Conservation (phyloP, 2,113 vertebrate species). For the Atrichornis clamosus region DNA sequence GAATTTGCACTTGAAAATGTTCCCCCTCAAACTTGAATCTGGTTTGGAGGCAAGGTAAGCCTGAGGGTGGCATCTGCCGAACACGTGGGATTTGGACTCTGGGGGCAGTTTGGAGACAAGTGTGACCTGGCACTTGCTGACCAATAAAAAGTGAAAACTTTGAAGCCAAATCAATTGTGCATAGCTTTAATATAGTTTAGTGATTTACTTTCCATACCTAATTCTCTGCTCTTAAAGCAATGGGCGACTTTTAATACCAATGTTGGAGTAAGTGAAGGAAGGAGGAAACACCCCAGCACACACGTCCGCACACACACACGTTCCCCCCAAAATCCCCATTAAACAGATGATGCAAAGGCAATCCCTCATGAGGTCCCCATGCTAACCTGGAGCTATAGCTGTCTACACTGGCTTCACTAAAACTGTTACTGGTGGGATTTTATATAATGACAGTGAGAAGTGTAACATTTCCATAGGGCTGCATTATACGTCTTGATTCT, state of each 20-base stretch:
- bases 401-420: not conserved
- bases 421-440: not conserved
- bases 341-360: not conserved
- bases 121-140: not conserved
- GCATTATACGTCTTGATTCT: not conserved
- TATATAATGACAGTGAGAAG: not conserved
- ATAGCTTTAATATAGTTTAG: not conserved
- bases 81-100: not conserved
- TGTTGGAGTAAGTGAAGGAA: not conserved
- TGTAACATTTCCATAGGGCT: not conserved
- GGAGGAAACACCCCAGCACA: not conserved
- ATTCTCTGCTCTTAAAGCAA: not conserved
- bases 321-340: not conserved
- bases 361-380: not conserved
- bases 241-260: not conserved
- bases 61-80: not conserved
- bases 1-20: not conserved
- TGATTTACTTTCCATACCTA: not conserved
- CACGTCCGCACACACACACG: rapidly evolving
- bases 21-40: not conserved
- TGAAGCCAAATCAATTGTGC: not conserved
- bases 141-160: not conserved
- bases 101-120: not conserved
- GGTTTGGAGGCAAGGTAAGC: not conserved
- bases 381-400: not conserved